Base-by-base conservation (phyloP, 2,888 invertebrate genomes). In the Ochlodes sylvanus region DNA sequence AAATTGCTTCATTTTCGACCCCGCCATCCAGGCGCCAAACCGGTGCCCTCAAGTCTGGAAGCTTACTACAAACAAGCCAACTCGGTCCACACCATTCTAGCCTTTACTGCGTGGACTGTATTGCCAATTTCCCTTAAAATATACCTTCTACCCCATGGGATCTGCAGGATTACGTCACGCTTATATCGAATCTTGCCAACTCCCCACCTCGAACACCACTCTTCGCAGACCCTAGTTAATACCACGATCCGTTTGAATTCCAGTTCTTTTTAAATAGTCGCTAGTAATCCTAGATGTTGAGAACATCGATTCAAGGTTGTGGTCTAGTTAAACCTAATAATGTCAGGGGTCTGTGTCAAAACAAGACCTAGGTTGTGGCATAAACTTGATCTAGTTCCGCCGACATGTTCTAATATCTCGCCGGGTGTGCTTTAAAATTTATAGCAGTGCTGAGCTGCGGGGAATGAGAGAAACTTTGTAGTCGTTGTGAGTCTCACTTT, bases 271-370 rank as follows among this genome's bases (percentile, higher is more conserved):
- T 69, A 57, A 63, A 63, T 65, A 65, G 69, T 66, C 55, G 47
- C 44, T 42, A 54, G 69, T 71, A 57, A 73, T 73, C 67, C 67
- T 69, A 71, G 72, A 69, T 60, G 66, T 65, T 47, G 47, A 38
- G 66, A 71, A 70, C 71, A 69, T 62, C 58, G 70, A 69, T 63
- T 21, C 75, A 73, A 72, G 73, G 73, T 72, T 70, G 64, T 52
- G 71, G 41, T 65, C 72, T 72, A 70, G 73, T 71, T 74, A 61
- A 68, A 73, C 71, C 70, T 60, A 71, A 70, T 72, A 73, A 70
- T 71, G 74, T 72, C 72, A 65, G 63, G 72, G 75, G 74, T 75
- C 70, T 70, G 71, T 74, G 70, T 72, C 67, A 71, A 70, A 71
- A 76, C 72, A 70, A 75, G 71, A 73, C 71, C 70, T 70, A 69